Evolutionary conservation across 2,888 invertebrate genomes (phyloP).

Genomic region (Yponomeuta evonymella): DNA sequence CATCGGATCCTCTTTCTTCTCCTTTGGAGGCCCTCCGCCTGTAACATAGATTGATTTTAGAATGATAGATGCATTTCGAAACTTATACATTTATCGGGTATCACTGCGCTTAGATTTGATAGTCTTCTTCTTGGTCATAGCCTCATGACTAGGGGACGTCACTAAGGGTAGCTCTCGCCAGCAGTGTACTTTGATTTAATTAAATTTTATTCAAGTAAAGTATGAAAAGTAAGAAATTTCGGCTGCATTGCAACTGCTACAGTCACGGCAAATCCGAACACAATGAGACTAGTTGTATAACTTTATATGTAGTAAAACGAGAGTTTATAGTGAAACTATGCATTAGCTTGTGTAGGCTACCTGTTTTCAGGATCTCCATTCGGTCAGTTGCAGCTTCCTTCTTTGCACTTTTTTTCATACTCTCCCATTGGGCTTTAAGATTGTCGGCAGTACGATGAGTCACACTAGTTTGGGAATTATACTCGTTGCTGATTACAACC

Average conservation of each 20-base stretch:
- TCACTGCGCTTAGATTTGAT: not conserved
- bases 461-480: constrained; percentile 1
- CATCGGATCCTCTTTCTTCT: constrained; percentile 5
- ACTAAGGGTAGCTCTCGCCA: constrained; percentile 1
- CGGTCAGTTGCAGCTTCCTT: not conserved
- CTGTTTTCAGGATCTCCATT: constrained; percentile 4
- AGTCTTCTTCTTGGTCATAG: constrained; percentile 1
- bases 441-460: not conserved
- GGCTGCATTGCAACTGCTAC: too few relatives aligned
- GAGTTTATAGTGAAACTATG: not conserved
- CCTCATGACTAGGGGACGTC: not conserved
- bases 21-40: not conserved
- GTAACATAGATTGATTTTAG: not conserved
- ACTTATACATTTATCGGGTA: not conserved
- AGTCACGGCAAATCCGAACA: too few relatives aligned
- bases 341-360: not conserved
- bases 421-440: constrained; percentile 4
- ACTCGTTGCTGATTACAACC: constrained; percentile 5
- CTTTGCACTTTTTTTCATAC: constrained; percentile 6
- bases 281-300: too few relatives aligned
- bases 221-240: too few relatives aligned
- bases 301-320: too few relatives aligned
- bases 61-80: not conserved
- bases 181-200: not conserved
- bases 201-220: too few relatives aligned